Conservation (phyloP, 1,140 invertebrate species). For the Anthonomus grandis region DNA sequence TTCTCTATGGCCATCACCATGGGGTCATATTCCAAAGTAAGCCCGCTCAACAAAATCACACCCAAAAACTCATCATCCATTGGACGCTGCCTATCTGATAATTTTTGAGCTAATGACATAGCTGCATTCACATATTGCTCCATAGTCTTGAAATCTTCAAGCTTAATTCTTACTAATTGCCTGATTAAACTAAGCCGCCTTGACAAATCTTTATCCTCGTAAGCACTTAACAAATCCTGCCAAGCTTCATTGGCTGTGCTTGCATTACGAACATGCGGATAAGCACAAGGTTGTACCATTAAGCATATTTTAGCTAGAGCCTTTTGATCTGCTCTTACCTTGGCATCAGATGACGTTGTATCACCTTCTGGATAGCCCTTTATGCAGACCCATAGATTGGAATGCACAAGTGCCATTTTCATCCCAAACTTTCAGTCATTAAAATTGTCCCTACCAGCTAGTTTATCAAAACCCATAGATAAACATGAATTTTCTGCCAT, state of each 20-base stretch:
- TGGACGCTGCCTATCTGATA: slow-evolving; percentile 25
- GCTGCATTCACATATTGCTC: slow-evolving; percentile 23
- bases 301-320: slow-evolving; percentile 22
- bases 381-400: slow-evolving; percentile 18
- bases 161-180: slow-evolving; percentile 21
- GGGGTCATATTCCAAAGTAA: slow-evolving; percentile 38
- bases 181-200: slow-evolving; percentile 11
- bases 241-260: slow-evolving; percentile 23
- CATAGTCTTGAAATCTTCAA: slow-evolving; percentile 19
- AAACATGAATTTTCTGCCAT: too few relatives aligned
- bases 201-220: slow-evolving; percentile 23
- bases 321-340: slow-evolving; percentile 12
- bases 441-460: slow-evolving; percentile 18
- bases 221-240: slow-evolving; percentile 16
- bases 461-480: slow-evolving; percentile 6
- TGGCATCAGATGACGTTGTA: neutral
- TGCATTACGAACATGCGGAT: slow-evolving; percentile 15
- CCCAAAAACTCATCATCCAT: slow-evolving; percentile 36
- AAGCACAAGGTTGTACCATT: slow-evolving; percentile 7
- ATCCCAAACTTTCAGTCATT: slow-evolving; percentile 20
- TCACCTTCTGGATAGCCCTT: neutral
- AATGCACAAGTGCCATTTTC: neutral
- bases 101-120: slow-evolving; percentile 17
- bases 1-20: slow-evolving; percentile 45
- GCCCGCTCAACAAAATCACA: slow-evolving; percentile 35